These are phyloP conservation scores for Ennomos quercinarius DNA, from an alignment of 2,888 invertebrate genomes.

Conservation along the genomic window DNA sequence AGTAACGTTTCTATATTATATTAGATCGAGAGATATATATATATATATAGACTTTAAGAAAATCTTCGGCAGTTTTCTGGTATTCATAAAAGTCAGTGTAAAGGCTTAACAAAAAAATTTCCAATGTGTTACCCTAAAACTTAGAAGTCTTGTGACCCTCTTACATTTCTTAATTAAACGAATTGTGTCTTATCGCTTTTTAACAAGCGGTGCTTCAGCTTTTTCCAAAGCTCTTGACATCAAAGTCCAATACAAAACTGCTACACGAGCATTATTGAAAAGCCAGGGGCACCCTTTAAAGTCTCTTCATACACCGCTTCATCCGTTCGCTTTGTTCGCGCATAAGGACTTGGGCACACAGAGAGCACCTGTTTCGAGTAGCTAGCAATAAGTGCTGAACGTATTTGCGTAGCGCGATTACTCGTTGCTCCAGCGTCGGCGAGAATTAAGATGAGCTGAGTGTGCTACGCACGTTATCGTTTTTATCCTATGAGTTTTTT, in stretches of 20 bases:
- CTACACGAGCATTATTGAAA: conserved; percentile 41
- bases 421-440: conserved; percentile 56
- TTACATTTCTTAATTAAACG: conserved; percentile 11
- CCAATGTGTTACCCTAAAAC: not conserved
- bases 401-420: conserved; percentile 81
- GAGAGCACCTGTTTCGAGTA: conserved; percentile 73
- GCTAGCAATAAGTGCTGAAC: conserved; percentile 77
- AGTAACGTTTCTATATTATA: too few relatives aligned
- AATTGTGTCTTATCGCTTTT: conserved; percentile 16
- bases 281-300: conserved; percentile 47
- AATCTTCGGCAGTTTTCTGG: too few relatives aligned
- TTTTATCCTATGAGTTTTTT: conserved; percentile 25
- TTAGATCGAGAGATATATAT: too few relatives aligned
- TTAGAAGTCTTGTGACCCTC: not conserved
- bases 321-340: conserved; percentile 69
- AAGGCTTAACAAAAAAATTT: too few relatives aligned
- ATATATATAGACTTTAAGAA: too few relatives aligned
- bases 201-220: conserved; percentile 8
- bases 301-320: conserved; percentile 57
- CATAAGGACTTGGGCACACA: conserved; percentile 70
- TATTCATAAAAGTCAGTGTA: too few relatives aligned
- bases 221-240: conserved; percentile 27
- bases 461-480: conserved; percentile 34
- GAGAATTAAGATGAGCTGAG: conserved; percentile 50
- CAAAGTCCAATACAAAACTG: conserved; percentile 40